phyloP scores from a whole-genome alignment of 2,113 vertebrate species.

The Fulmarus glacialis region DNA sequence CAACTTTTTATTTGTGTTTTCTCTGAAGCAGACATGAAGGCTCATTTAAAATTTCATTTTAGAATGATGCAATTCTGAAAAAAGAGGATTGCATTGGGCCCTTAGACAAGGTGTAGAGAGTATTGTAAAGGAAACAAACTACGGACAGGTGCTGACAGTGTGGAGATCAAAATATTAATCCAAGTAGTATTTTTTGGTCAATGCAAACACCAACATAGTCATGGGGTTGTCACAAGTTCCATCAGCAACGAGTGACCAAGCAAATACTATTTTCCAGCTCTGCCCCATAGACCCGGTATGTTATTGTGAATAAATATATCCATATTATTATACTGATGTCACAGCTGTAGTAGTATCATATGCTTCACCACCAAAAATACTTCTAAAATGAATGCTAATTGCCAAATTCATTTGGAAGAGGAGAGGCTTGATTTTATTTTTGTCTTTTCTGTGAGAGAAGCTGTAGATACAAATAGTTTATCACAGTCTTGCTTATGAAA shows the following conservation, averaged over 20 bases:
- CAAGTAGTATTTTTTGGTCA: background rate
- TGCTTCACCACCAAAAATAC: background rate
- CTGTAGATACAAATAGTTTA: slow-evolving; percentile 5
- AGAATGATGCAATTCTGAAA: background rate
- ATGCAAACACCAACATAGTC: background rate
- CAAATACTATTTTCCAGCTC: background rate
- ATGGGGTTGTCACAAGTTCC: background rate
- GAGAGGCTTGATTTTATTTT: slow-evolving; percentile 7
- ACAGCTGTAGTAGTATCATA: background rate
- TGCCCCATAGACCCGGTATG: background rate
- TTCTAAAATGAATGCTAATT: slow-evolving; percentile 3
- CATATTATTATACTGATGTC: background rate
- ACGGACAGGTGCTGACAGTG: background rate
- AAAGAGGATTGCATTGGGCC: background rate
- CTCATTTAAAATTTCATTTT: background rate
- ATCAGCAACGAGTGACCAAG: background rate
- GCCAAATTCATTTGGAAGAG: background rate
- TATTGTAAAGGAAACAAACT: background rate
- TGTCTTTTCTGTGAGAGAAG: background rate
- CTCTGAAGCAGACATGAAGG: background rate
- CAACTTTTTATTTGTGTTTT: background rate
- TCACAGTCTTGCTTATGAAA: background rate
- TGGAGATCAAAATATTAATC: background rate
- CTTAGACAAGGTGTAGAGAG: background rate
- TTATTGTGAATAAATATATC: background rate